Conservation (phyloP, 2,113 vertebrate genomes). For the Sphyrna mokarran region DNA sequence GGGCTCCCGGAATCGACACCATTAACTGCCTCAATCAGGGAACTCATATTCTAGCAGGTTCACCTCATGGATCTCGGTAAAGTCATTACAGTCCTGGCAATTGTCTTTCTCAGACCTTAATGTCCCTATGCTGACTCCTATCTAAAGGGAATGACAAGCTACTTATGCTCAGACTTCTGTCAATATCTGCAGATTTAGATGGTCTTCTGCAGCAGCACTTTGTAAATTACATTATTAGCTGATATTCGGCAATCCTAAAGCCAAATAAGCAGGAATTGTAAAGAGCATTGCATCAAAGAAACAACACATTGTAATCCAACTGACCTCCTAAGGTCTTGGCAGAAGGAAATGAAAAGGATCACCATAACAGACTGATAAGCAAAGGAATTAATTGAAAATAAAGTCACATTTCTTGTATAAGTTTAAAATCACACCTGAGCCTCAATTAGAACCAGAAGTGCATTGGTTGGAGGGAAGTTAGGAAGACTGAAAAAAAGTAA, state of each 20-base stretch:
- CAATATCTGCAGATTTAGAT: not conserved
- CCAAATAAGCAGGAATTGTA: not conserved
- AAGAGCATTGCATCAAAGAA: not conserved
- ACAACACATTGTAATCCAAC: not conserved
- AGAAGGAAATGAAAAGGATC: not conserved
- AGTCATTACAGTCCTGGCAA: not conserved
- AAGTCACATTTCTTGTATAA: not conserved
- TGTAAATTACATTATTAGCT: not conserved
- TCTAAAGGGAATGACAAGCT: not conserved
- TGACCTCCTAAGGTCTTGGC: not conserved
- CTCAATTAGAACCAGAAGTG: too few species aligned
- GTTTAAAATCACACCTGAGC: not conserved
- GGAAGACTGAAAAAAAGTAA: too few species aligned
- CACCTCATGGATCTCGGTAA: too few species aligned
- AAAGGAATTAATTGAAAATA: not conserved
- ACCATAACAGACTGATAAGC: not conserved
- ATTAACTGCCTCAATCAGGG: too few species aligned
- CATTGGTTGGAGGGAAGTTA: too few species aligned
- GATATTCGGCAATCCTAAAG: not conserved
- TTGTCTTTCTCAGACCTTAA: not conserved
- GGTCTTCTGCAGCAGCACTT: not conserved
- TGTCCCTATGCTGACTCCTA: not conserved
- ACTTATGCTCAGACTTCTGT: not conserved
- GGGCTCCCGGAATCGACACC: too few species aligned
- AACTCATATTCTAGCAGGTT: too few species aligned